A percentile compares a stretch with the other conserved stretches of the same genome.
Evolutionary conservation across 2,888 invertebrate species (phyloP).

Genomic region (Ochropacha duplaris): DNA sequence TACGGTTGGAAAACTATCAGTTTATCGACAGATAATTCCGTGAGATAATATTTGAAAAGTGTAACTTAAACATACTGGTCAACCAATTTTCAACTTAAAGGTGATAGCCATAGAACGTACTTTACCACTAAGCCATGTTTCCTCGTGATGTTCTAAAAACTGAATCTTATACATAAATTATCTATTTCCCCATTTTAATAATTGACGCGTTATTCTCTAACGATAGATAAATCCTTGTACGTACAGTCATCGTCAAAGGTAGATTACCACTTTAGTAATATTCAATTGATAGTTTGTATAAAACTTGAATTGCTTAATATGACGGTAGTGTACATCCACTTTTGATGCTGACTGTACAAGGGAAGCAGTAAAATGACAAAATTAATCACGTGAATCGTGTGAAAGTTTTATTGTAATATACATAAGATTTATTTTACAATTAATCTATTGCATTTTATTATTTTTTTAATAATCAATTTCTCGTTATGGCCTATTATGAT

Average conservation of each 20-base stretch:
- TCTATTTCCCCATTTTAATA: too few species aligned
- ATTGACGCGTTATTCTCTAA: background rate
- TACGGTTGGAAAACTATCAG: background rate
- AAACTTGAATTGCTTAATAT: too few species aligned
- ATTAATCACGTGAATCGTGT: background rate
- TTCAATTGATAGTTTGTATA: too few species aligned
- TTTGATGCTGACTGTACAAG: background rate
- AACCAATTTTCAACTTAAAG: too few species aligned
- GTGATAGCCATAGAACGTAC: too few species aligned
- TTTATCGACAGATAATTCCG: background rate
- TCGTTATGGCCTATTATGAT: slow-evolving; percentile 46
- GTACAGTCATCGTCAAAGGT: background rate
- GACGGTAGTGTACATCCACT: too few species aligned
- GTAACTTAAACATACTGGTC: too few species aligned
- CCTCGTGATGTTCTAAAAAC: too few species aligned
- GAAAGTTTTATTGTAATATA: background rate
- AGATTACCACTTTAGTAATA: too few species aligned
- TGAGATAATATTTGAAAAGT: background rate
- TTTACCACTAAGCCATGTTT: too few species aligned
- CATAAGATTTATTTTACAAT: background rate
- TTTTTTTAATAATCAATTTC: background rate
- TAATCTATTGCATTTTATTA: background rate
- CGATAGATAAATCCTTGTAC: background rate
- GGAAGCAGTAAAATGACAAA: background rate
- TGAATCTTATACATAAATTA: too few species aligned